These are phyloP conservation scores for Brachylomia viminalis DNA, from an alignment of 2,888 invertebrate species.

Conservation along the genomic window DNA sequence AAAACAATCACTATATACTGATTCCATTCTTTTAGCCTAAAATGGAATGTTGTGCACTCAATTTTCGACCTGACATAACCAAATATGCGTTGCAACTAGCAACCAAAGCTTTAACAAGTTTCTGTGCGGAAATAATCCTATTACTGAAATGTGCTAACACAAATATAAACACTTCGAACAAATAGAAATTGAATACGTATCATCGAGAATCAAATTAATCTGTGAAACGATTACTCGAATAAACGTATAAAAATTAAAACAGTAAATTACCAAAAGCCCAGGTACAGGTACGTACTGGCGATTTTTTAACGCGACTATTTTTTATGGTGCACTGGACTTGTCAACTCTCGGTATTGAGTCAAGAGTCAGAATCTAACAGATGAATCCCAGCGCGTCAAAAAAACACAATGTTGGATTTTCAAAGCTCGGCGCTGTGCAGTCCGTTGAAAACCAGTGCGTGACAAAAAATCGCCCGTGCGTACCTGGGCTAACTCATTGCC, in stretches of 20 bases:
- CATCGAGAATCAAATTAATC: conserved; percentile 8
- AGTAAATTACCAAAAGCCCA: neutral
- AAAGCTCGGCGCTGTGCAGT: too few relatives aligned
- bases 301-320: too few relatives aligned
- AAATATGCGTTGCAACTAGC: neutral
- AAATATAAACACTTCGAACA: neutral
- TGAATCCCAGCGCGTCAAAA: too few relatives aligned
- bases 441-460: too few relatives aligned
- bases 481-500: neutral
- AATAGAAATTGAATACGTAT: neutral
- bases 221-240: neutral
- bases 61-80: conserved; percentile 15
- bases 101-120: neutral
- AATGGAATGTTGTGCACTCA: neutral
- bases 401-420: too few relatives aligned
- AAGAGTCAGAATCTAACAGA: too few relatives aligned
- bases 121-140: conserved; percentile 5
- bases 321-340: too few relatives aligned
- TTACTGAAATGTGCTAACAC: neutral
- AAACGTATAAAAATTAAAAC: neutral
- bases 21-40: neutral
- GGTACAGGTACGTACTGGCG: too few relatives aligned
- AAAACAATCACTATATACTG: neutral
- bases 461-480: too few relatives aligned
- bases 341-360: too few relatives aligned